phyloP scores from a whole-genome alignment of 2,888 invertebrate genomes.

The Lypha dubia region DNA sequence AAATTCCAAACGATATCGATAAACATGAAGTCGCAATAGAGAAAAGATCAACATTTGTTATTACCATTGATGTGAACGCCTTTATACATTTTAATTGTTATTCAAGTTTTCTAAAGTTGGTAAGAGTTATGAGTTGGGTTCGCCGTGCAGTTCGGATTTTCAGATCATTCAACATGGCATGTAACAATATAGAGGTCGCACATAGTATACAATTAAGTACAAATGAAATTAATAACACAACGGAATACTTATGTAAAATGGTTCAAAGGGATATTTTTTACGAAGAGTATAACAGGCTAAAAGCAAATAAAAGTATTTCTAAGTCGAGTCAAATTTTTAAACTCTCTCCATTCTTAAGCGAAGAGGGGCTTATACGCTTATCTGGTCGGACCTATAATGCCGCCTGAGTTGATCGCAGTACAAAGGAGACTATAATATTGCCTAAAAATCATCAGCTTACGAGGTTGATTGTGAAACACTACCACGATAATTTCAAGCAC shows the following conservation, averaged over 20 bases:
- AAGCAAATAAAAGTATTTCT: slow-evolving; percentile 17
- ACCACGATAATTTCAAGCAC: slow-evolving; percentile 63
- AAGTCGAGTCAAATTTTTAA: slow-evolving; percentile 37
- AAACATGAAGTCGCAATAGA: slow-evolving; percentile 6
- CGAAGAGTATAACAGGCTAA: slow-evolving; percentile 17
- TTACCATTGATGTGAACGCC: neutral
- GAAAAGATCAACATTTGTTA: slow-evolving; percentile 41
- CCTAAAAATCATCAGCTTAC: slow-evolving; percentile 47
- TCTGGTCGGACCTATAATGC: slow-evolving; percentile 43
- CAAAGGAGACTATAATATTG: slow-evolving; percentile 49
- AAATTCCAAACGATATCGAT: slow-evolving; percentile 31
- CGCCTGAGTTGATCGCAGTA: slow-evolving; percentile 15
- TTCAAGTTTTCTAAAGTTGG: slow-evolving; percentile 28
- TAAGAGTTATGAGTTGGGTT: slow-evolving; percentile 37
- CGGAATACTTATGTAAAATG: slow-evolving; percentile 43
- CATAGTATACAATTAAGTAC: slow-evolving; percentile 8
- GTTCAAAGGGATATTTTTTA: slow-evolving; percentile 2
- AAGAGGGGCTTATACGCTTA: neutral
- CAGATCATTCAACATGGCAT: neutral
- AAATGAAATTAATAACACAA: slow-evolving; percentile 6
- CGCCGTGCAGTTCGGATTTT: slow-evolving; percentile 26
- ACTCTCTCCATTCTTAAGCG: slow-evolving; percentile 3
- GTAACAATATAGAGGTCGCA: neutral
- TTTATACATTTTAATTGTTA: slow-evolving; percentile 37
- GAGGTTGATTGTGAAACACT: slow-evolving; percentile 51